Base-by-base conservation (phyloP, 1,140 invertebrate genomes). In the Halesus radiatus region DNA sequence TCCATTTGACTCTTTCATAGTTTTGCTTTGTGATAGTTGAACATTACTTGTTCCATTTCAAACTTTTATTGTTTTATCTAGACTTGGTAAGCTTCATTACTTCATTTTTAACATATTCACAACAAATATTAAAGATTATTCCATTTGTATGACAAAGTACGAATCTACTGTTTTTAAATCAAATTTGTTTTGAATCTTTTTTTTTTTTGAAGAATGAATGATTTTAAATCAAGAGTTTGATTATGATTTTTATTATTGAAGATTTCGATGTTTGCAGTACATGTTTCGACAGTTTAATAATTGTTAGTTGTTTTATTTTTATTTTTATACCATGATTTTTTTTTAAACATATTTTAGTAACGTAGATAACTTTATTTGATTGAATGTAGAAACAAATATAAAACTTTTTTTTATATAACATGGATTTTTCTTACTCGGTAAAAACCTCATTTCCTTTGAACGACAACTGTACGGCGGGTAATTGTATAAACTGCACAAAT, bases 21-120 rank as follows among this genome's bases (percentile, higher is more conserved):
- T 75, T 78, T 74, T 60, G 53, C 80, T 83, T 83, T 83, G 81
- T 83, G 81, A 83, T 83, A 83, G 70, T 80, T 80, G 58, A 72
- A 76, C 23, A 78, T 76, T 54, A 45, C 23, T 75, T 75, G 18
- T 66, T 32, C 37, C 62, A 29, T 66, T 29, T n/a, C 16, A 26
- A 64, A 64, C 66, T 20, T 70, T 52, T n/a, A n/a, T n/a, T 72
- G 6, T 72, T 45, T 22, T 72, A 45, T 68, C 23, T 60, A 45
- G 37, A 29, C 26, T 29, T 18, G 56, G 56, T 60, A 60, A 60
- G 56, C 56, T 60, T 60, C 54, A 58, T 20, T 58, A 58, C 54
- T n/a, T 58, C 37, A 45, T 45, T 45, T 45, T 45, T 22, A 23
- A 60, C 10, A 2, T 60, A 32, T 37, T 32, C n/a, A n/a, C n/a